phyloP scores from a whole-genome alignment of 2,888 invertebrate species.

The Troglohyphantes excavatus region DNA sequence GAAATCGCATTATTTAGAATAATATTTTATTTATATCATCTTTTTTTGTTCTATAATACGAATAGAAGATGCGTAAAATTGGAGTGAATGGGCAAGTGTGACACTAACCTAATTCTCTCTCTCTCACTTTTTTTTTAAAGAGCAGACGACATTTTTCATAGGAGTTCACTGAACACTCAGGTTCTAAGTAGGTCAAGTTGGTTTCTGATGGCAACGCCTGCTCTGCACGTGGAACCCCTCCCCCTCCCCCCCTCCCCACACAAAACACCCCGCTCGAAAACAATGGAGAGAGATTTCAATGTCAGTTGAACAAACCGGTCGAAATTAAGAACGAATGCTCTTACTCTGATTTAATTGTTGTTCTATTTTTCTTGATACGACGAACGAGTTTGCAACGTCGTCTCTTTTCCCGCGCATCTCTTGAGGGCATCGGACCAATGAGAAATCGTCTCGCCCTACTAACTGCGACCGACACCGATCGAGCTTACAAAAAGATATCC shows the following conservation, averaged over 20 bases:
- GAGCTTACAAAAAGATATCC: conserved; percentile 74
- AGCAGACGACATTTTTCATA: conserved; percentile 39
- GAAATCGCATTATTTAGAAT: no score
- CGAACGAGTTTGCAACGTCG: conserved; percentile 68
- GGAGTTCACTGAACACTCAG: conserved; percentile 69
- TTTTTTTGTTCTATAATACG: neutral
- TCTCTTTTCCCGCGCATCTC: conserved; percentile 54
- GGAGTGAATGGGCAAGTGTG: conserved; percentile 21
- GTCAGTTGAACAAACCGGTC: conserved; percentile 46
- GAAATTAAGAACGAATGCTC: conserved; percentile 29
- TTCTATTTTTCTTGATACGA: conserved; percentile 28
- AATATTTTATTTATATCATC: no score
- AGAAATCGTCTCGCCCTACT: conserved; percentile 76
- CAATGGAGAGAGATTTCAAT: conserved; percentile 54
- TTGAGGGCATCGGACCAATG: conserved; percentile 72
- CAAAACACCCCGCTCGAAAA: conserved; percentile 28
- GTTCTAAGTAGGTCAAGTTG: conserved; percentile 62
- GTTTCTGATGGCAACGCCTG: no score
- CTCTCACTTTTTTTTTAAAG: neutral
- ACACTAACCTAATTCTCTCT: conserved; percentile 75
- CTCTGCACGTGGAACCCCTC: conserved; percentile 3
- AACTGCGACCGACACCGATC: conserved; percentile 66
- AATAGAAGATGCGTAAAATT: neutral
- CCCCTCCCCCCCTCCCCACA: conserved; percentile 10
- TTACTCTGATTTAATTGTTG: conserved; percentile 23